Base-by-base conservation (phyloP, 2,888 invertebrate species). In the Diaperis boleti region DNA sequence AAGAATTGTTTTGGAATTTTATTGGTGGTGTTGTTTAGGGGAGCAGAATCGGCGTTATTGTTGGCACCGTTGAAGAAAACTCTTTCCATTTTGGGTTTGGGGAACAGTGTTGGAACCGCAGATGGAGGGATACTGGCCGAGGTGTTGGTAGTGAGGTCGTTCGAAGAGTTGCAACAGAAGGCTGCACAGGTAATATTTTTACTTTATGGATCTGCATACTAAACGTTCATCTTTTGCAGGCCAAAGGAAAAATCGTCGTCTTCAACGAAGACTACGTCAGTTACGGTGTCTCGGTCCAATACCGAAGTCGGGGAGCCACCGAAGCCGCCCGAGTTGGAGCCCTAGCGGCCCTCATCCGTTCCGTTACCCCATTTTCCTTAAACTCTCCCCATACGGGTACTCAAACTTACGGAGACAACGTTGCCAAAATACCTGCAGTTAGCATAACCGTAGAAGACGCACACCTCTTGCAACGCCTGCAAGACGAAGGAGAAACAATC, bases 371-470 rank as follows among this genome's bases (percentile, higher is more conserved):
- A 0, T 90, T 89, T 76, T 94, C 93, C 0, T 85, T 94, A 31
- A 85, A 89, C 70, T 86, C 89, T 0, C 91, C 92, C 0, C 94
- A 94, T 72, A 91, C 94, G 0, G 94, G 94, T 1, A 83, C 85
- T 78, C 89, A 90, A 82, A 76, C 71, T 0, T 92, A 92, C 71
- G 82, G 72, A 0, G 82, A 84, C 1, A 84, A 83, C 63, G 82
- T 88, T 0, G 81, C 82, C 2, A 83, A 87, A 81, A 92, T 93
- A 55, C 92, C 92, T 3, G 85, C 87, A 0, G 92, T 90, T 31
- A 88, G 88, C 61, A 90, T 94, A 15, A 89, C 92, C 0, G 82
- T 89, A 8, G 94, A 94, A 83, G 92, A 94, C 80, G 92, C 94
- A 1, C 86, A 88, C 74, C 83, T 92, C 80, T 80, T 94, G 42